Conservation (phyloP, 1,140 invertebrate species). For the Rhagoletis zephyria region DNA sequence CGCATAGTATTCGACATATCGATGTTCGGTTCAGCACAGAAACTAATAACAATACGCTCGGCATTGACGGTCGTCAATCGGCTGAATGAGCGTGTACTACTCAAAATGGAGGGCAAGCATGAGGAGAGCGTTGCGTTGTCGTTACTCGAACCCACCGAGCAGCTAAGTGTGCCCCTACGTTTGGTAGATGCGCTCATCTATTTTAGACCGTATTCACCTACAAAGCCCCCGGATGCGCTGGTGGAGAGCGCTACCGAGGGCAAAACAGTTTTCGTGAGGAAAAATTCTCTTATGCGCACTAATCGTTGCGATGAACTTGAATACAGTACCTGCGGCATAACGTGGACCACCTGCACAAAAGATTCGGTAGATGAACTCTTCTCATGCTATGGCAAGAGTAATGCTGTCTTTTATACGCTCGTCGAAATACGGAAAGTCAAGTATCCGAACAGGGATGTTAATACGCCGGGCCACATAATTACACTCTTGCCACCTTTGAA, state of each 20-base stretch:
- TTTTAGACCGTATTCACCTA: conserved; percentile 61
- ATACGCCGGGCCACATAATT: conserved; percentile 88
- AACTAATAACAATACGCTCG: conserved; percentile 95
- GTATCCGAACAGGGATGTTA: conserved; percentile 81
- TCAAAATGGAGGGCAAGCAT: conserved; percentile 75
- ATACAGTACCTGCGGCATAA: conserved; percentile 63
- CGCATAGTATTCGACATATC: conserved; percentile 90
- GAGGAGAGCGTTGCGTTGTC: conserved; percentile 55
- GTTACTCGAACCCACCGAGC: conserved; percentile 61
- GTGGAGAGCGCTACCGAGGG: background rate
- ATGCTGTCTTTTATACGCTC: conserved; percentile 64
- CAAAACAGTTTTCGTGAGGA: conserved; percentile 7
- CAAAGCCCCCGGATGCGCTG: background rate
- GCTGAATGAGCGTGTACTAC: conserved; percentile 81
- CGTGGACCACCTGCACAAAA: conserved; percentile 62
- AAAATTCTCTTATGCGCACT: conserved; percentile 28
- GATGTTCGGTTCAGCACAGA: conserved; percentile 92
- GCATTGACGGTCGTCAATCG: conserved; percentile 88
- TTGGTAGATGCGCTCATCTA: conserved; percentile 67
- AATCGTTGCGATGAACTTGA: conserved; percentile 61
- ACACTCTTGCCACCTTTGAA: conserved; percentile 87
- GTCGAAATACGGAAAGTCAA: conserved; percentile 82
- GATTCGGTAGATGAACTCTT: conserved; percentile 61
- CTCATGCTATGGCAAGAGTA: conserved; percentile 63
- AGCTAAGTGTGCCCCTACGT: conserved; percentile 69